A percentile compares a stretch with the other conserved stretches of the same genome.
These are phyloP conservation scores for Prosapia bicincta DNA, from an alignment of 2,888 invertebrate genomes.

Conservation along the genomic window DNA sequence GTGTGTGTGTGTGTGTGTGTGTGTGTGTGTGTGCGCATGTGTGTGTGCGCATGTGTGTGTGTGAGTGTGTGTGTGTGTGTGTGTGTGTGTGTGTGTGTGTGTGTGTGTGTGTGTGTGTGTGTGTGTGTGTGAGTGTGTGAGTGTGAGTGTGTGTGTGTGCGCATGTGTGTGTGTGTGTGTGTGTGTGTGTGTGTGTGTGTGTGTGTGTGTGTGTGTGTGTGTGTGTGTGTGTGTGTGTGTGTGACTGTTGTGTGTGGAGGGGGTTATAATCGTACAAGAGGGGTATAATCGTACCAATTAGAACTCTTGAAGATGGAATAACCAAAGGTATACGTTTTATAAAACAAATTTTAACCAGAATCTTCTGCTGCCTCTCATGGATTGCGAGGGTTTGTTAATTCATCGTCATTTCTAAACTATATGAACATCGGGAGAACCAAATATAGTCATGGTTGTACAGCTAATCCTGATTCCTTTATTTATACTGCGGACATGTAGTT, in stretches of 20 bases:
- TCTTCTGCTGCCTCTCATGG: too few species aligned
- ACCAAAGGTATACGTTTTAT: too few species aligned
- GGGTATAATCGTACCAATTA: too few species aligned
- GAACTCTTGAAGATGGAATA: too few species aligned
- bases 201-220: slow-evolving; percentile 12
- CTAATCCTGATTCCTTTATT: too few species aligned
- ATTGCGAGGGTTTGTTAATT: too few species aligned
- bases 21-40: slow-evolving; percentile 9
- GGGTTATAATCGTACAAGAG: too few species aligned
- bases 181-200: slow-evolving; percentile 12
- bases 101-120: slow-evolving; percentile 12
- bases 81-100: slow-evolving; percentile 12
- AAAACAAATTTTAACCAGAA: too few species aligned
- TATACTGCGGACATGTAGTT: too few species aligned
- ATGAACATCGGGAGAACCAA: too few species aligned
- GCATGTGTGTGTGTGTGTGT: slow-evolving; percentile 10
- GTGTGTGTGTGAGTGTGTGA: slow-evolving; percentile 10
- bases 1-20: slow-evolving; percentile 12
- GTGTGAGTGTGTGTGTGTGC: slow-evolving; percentile 10
- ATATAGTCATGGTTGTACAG: too few species aligned
- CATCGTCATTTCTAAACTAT: too few species aligned
- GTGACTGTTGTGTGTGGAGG: background rate
- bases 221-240: slow-evolving; percentile 12
- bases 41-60: slow-evolving; percentile 9
- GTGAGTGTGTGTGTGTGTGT: slow-evolving; percentile 11